Percentiles rank a stretch among this genome's conserved stretches.
These are phyloP conservation scores for Nowickia ferox DNA, from an alignment of 2,888 invertebrate species.

Conservation along the genomic window DNA sequence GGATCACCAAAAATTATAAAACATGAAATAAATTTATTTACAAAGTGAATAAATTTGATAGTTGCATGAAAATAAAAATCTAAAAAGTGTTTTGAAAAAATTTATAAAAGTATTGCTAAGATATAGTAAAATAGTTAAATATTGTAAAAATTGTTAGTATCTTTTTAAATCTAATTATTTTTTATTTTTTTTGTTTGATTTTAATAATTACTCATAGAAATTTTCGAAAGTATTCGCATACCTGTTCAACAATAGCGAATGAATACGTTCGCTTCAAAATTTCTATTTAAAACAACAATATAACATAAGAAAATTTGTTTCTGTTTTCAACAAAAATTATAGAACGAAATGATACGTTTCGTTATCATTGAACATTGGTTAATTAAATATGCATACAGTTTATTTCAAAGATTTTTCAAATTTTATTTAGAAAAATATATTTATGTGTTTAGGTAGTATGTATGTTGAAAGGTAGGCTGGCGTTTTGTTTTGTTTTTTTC, in stretches of 20 bases:
- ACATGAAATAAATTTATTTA: constrained; percentile 12
- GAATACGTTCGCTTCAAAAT: too few relatives aligned
- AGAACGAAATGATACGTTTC: too few relatives aligned
- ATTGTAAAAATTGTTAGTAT: not conserved
- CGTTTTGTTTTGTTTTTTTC: constrained; percentile 20
- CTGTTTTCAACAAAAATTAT: too few relatives aligned
- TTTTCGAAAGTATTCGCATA: not conserved
- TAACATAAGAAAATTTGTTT: too few relatives aligned
- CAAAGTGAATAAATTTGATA: constrained; percentile 18
- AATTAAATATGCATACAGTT: too few relatives aligned
- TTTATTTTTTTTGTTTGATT: too few relatives aligned
- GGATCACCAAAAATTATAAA: constrained; percentile 28
- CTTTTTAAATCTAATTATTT: not conserved
- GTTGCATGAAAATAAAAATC: not conserved
- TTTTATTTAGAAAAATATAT: constrained; percentile 58
- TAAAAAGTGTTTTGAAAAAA: not conserved
- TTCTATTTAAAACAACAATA: too few relatives aligned
- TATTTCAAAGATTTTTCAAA: not conserved
- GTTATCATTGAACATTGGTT: too few relatives aligned
- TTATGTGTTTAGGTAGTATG: constrained; percentile 28
- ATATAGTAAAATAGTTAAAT: not conserved
- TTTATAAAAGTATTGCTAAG: not conserved
- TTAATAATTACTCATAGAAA: not conserved
- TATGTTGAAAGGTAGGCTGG: constrained; percentile 47
- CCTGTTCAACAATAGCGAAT: not conserved